A percentile compares a stretch with the other conserved stretches of the same genome.
Conservation (phyloP, 2,797 vertebrate genomes). For the Poecilia wingei region DNA sequence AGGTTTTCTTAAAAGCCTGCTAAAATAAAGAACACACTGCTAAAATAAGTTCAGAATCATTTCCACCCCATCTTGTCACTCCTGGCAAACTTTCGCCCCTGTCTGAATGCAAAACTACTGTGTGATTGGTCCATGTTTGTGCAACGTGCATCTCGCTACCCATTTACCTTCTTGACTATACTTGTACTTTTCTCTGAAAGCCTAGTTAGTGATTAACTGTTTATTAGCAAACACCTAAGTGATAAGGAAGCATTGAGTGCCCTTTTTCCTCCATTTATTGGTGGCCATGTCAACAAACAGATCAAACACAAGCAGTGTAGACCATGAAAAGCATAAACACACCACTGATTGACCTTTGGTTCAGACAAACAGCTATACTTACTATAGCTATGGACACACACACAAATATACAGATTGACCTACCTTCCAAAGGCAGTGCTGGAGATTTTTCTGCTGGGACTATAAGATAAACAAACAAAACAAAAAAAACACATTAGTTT, state of each 20-base stretch:
- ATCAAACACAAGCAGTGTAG: conserved; percentile 17
- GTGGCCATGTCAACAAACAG: conserved; percentile 31
- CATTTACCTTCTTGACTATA: background rate
- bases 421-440: conserved; percentile 98
- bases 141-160: background rate
- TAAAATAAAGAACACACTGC: background rate
- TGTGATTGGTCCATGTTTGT: background rate
- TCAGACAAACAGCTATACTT: conserved; percentile 1
- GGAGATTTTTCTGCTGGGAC: conserved; percentile 95
- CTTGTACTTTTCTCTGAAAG: conserved; percentile 9
- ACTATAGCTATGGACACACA: background rate
- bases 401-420: conserved; percentile 39
- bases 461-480: conserved; percentile 61
- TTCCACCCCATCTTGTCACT: background rate
- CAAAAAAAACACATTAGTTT: conserved; percentile 23
- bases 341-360: conserved; percentile 28
- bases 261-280: conserved; percentile 1
- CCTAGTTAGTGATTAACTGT: conserved; percentile 56
- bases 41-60: background rate
- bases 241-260: conserved; percentile 41
- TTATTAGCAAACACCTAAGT: background rate
- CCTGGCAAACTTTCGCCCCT: background rate
- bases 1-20: background rate
- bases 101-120: background rate
- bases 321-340: conserved; percentile 26